Evolutionary conservation across 1,140 invertebrate genomes (phyloP), one percentile per base, ranked within the genome.

Genomic region (Rhynchophorus ferrugineus): DNA sequence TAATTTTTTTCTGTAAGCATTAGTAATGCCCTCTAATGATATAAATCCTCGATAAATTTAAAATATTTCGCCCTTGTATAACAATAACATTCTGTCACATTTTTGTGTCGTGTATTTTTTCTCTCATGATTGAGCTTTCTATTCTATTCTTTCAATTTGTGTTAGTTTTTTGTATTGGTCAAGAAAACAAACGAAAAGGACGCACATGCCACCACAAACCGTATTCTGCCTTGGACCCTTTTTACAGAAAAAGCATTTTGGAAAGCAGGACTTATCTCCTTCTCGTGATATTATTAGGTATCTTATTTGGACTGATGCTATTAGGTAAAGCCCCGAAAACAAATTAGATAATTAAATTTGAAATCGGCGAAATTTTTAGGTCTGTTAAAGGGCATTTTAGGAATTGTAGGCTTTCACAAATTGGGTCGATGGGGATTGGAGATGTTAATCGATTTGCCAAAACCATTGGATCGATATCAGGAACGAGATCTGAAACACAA

Each of bases 381-480:
- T 21, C 18, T 62, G 7, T 9, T 60, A 21, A 62, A 62, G 51
- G 61, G 58, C 17, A 2, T 62, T 19, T 33, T 62, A 16, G 61
- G 61, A 16, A 33, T 58, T 29, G 5, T 29, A 11, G 5, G 54
- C 39, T 43, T 35, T n/a, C 51, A 39, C 47, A 41, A 37, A 16
- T 20, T 57, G 20, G 59, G 50, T 22, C 42, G 41, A 14, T 71
- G 67, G 63, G 74, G 75, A 19, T 61, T 78, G 20, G 54, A 70
- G 6, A 50, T 67, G 2, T 34, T 77, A 13, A 46, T 77, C 3
- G 68, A 72, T 38, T 56, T 67, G 0, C 75, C 73, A 3, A 70
- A 70, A 46, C 69, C 65, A 20, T 56, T 78, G 24, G 44, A 54
- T 18, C 57, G 57, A 8, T 78, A 78, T 58, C 69, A 74, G 49